Evolutionary conservation across 2,797 vertebrate genomes (phyloP).

Genomic region (Hylomyscus alleni): DNA sequence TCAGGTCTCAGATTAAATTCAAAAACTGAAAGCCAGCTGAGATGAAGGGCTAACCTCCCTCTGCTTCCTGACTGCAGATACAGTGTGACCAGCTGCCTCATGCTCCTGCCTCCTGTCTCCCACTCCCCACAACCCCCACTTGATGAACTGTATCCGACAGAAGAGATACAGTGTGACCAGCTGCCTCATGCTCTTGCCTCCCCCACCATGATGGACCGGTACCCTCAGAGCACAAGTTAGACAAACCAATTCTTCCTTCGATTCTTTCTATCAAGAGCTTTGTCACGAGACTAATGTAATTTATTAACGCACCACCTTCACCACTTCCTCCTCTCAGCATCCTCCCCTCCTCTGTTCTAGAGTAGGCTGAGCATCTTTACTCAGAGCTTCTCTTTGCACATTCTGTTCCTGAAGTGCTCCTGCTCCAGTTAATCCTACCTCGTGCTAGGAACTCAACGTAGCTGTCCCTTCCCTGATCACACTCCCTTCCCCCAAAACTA

Average conservation of each 20-base stretch:
- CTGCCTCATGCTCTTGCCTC: not conserved
- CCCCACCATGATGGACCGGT: not conserved
- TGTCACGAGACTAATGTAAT: not conserved
- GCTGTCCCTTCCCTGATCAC: constrained; percentile 1
- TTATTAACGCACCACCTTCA: not conserved
- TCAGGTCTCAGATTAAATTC: not conserved
- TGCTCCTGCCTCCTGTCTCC: not conserved
- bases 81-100: not conserved
- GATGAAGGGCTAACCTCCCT: not conserved
- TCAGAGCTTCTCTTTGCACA: constrained; percentile 35
- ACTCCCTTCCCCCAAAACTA: constrained; percentile 31
- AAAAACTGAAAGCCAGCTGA: not conserved
- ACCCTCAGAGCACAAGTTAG: not conserved
- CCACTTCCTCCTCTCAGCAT: not conserved
- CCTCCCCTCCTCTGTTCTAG: not conserved
- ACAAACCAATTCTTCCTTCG: not conserved
- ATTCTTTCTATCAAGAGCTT: not conserved
- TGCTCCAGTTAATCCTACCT: constrained; percentile 31
- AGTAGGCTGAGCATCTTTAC: not conserved
- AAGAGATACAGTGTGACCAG: not conserved
- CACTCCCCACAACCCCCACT: not conserved
- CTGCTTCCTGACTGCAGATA: not conserved
- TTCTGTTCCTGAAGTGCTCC: not conserved
- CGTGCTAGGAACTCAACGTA: not conserved
- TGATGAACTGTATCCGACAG: too few species aligned